Percentiles rank a stretch among this genome's conserved stretches.
These are phyloP conservation scores for Athripsodes cinereus DNA, from an alignment of 2,888 invertebrate species.

Conservation along the genomic window DNA sequence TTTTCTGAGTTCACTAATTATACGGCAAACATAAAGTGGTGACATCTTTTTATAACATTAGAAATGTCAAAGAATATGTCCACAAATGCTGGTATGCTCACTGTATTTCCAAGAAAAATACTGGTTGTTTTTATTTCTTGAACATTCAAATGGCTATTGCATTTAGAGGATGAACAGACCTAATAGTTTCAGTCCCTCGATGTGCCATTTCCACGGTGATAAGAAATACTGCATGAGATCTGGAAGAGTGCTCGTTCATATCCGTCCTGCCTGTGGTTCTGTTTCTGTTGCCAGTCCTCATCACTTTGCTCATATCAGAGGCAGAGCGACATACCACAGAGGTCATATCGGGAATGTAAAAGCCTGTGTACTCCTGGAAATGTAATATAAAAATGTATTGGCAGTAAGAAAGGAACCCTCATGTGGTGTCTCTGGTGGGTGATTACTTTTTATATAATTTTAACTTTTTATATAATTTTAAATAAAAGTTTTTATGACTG, in stretches of 20 bases:
- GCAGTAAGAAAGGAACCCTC: no score
- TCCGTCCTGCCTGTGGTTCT: conserved; percentile 93
- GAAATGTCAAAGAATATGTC: background rate
- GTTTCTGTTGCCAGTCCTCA: conserved; percentile 90
- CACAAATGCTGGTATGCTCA: no score
- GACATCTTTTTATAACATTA: no score
- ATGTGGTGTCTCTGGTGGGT: no score
- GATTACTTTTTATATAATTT: no score
- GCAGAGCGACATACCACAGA: conserved; percentile 92
- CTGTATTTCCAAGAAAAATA: no score
- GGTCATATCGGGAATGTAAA: conserved; percentile 93
- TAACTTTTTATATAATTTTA: no score
- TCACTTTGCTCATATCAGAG: conserved; percentile 87
- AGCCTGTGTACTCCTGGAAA: conserved; percentile 60
- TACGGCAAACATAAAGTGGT: no score
- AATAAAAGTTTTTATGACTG: no score
- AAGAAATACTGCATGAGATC: conserved; percentile 97
- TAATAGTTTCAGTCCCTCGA: conserved; percentile 41
- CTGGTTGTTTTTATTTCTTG: no score
- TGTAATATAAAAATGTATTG: background rate
- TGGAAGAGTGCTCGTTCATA: conserved; percentile 97
- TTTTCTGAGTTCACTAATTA: no score
- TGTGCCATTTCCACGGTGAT: conserved; percentile 88
- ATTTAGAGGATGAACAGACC: conserved; percentile 31
- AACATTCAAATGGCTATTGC: no score